Base-by-base conservation (phyloP, 2,888 invertebrate genomes). In the Bhutanitis thaidina region DNA sequence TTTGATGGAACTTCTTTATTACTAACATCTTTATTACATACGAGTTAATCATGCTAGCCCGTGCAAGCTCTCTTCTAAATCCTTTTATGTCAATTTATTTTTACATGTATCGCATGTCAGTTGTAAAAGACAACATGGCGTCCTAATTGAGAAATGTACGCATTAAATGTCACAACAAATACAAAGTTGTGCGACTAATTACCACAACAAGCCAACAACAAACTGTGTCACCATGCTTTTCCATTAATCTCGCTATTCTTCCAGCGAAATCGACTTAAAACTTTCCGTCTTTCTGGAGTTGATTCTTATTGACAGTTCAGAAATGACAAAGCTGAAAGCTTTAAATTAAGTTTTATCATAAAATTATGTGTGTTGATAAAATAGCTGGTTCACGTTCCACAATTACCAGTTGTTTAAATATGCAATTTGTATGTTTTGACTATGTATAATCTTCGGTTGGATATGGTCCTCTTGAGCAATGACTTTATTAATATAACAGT, bases 211-310 rank as follows among this genome's bases (percentile, higher is more conserved):
- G 27, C 27, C 27, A 27, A 8, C 27, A 27, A 27, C 8, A 27
- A 27, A 27, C 27, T 27, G 27, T 8, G 27, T 27, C 8, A 46
- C 40, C 29, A 14, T 20, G 40, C 41, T n/a, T n/a, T 27, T 40
- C 7, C 25, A 40, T 36, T 40, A 40, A 51, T 36, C 27, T 38
- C 45, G 35, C 27, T 27, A 7, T 34, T 50, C 36, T 27, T 27
- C 10, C 15, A 36, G 36, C 29, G 32, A 46, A 46, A 51, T 51
- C 39, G 45, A 41, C 30, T 51, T 46, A 51, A 51, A 51, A 51
- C 51, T 51, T 51, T 27, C 7, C 36, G 46, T 30, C 41, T 46
- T 36, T 46, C 20, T 51, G 51, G 7, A 13, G 16, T 9, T 37
- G 51, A 51, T 29, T 51, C 20, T 20, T 36, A 20, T 41, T 51